Evolutionary conservation across 2,113 vertebrate genomes (phyloP), one percentile per base, ranked within the genome.

Genomic region (Myodes glareolus): DNA sequence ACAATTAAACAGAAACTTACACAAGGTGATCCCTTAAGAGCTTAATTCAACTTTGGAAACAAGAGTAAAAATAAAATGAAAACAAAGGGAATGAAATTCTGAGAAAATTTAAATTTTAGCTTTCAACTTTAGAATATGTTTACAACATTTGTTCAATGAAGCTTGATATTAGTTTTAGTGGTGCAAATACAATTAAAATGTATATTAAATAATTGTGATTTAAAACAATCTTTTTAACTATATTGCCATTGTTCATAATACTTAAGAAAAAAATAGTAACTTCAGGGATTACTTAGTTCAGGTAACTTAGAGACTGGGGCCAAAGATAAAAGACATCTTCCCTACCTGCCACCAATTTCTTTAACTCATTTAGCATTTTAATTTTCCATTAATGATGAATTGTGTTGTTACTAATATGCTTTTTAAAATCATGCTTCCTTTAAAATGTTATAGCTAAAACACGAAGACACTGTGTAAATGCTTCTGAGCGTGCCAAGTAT

Each of bases 191-290:
- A 81, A 80, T 76, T 58, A 80, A 87, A 85, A 95, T 77, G 17
- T 39, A 31, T 78, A 73, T 50, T 76, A 80, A 73, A 39, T 81
- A 93, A 95, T 67, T 68, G 3, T 14, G n/a, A 85, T 52, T 97
- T 75, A 31, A 36, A 75, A 19, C 86, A 87, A 91, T 45, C 33
- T 50, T 67, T 55, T 55, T 29, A 96, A 88, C 80, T 5, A 55
- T 25, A 5, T 86, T 89, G 52, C 61, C 6, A 19, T 65, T 45
- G 36, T 82, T 25, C 61, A 55, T 52, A 75, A 52, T 73, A 70
- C 21, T 92, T 86, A 3, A 10, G 17, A 55, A 27, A 90, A 85
- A 80, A 72, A 16, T 33, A 96, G 78, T 85, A 76, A 80, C 13
- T 39, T 55, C 11, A 61, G 17, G 10, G 31, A 87, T 67, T 16